Evolutionary conservation across 2,797 vertebrate species (phyloP), one percentile per base, ranked within the genome.

Genomic region (Spinus pinus): DNA sequence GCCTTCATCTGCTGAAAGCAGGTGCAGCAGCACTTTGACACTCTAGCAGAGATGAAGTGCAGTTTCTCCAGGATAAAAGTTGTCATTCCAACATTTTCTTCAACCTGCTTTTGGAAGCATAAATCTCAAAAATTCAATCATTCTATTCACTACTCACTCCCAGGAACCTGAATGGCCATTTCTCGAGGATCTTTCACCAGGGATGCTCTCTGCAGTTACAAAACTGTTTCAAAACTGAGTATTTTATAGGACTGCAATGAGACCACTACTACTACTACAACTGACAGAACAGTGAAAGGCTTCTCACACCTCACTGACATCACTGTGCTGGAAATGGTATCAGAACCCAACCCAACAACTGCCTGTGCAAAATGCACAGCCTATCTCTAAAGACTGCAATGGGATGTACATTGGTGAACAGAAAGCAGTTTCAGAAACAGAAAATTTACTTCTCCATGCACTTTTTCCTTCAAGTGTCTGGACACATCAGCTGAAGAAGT

Each of bases 231-330:
- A 47, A 74, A 58, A 66, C 12, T 33, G 46, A 86, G 21, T 8
- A 39, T 41, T 90, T 82, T 67, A 51, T 80, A 85, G 24, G 19
- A 42, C 1, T 47, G 7, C 25, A 69, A 19, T 14, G 62, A 92
- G 14, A 47, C 10, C 17, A 50, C 37, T 31, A 39, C 20, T 47
- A 20, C 11, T 28, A 20, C 31, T 21, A 33, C 0, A 0, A 28
- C 28, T 49, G 41, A 56, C 20, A 54, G 37, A 82, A 56, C 8
- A 81, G 18, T 7, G 12, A 33, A 58, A 62, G 28, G 53, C 6
- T 66, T 42, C 69, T 92, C 14, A 2, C 33, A 64, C 16, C 22
- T 41, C 86, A 33, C 9, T 51, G 39, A 35, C 23, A 54, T 31
- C 41, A n/a, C 15, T 0, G 1, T 19, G 30, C 35, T 47, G 44